Conservation (phyloP, 2,113 vertebrate species). For the Bagarius yarrelli region DNA sequence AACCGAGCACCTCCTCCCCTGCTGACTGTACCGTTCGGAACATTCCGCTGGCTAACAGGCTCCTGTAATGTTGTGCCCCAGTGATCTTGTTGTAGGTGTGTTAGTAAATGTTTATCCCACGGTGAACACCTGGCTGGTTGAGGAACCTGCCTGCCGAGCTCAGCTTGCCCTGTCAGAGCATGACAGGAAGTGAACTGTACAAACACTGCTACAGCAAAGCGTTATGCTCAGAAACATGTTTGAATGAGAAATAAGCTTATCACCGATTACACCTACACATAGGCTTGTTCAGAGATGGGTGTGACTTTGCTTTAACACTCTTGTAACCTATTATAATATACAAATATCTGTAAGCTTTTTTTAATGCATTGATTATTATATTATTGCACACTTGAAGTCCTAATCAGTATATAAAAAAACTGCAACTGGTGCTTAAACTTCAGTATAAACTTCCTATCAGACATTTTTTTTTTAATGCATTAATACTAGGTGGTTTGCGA, state of each 20-base stretch:
- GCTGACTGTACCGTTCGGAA: conserved; percentile 32
- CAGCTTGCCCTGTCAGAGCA: conserved; percentile 26
- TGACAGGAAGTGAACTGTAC: conserved; percentile 18
- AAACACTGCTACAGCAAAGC: conserved; percentile 12
- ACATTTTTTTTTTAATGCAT: background rate
- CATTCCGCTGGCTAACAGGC: conserved; percentile 44
- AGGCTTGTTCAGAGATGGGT: conserved; percentile 6
- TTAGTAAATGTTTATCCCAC: conserved; percentile 52
- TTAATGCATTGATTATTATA: conserved; percentile 14
- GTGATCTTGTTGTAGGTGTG: conserved; percentile 45
- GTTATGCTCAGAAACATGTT: conserved; percentile 3
- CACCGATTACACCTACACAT: conserved; percentile 30
- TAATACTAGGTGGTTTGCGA: background rate
- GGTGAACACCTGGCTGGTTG: conserved; percentile 56
- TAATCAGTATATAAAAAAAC: background rate
- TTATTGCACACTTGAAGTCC: background rate
- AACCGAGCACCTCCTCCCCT: conserved; percentile 4
- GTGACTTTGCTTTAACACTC: conserved; percentile 20
- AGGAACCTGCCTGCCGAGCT: conserved; percentile 35
- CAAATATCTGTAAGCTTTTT: conserved; percentile 4
- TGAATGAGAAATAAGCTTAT: background rate
- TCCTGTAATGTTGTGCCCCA: conserved; percentile 46
- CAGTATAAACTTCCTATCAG: background rate
- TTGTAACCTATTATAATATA: conserved; percentile 10
- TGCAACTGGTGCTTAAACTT: background rate